Percentiles rank a stretch among this genome's conserved stretches.
Conservation (phyloP, 2,113 vertebrate species). For the Cynopterus brachyotis region DNA sequence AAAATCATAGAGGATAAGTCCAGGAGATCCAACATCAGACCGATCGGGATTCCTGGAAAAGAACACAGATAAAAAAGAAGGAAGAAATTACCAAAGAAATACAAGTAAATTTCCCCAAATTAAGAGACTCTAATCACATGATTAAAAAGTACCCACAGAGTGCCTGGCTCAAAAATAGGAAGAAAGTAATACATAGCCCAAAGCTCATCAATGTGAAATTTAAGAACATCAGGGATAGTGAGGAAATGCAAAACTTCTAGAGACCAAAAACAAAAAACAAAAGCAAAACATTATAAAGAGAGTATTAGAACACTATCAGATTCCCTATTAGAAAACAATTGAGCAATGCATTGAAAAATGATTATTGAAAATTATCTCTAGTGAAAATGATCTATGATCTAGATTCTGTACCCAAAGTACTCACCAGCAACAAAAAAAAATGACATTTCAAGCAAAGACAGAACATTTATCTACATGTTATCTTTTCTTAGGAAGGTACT, state of each 20-base stretch:
- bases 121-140: background rate
- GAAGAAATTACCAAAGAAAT: background rate
- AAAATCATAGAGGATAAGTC: background rate
- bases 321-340: background rate
- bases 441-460: background rate
- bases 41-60: background rate
- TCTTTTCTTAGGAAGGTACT: background rate
- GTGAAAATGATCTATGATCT: background rate
- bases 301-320: background rate
- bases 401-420: background rate
- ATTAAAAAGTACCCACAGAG: background rate
- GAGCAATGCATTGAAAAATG: background rate
- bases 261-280: background rate
- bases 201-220: background rate
- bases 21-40: background rate
- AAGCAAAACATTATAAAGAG: background rate
- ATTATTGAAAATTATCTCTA: background rate
- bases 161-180: background rate
- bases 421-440: background rate
- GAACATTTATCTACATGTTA: background rate
- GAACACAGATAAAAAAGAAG: background rate
- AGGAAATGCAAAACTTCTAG: background rate
- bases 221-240: background rate
- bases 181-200: background rate
- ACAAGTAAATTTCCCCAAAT: background rate